phyloP scores from a whole-genome alignment of 2,113 vertebrate genomes.

The Oreocharis arfaki region DNA sequence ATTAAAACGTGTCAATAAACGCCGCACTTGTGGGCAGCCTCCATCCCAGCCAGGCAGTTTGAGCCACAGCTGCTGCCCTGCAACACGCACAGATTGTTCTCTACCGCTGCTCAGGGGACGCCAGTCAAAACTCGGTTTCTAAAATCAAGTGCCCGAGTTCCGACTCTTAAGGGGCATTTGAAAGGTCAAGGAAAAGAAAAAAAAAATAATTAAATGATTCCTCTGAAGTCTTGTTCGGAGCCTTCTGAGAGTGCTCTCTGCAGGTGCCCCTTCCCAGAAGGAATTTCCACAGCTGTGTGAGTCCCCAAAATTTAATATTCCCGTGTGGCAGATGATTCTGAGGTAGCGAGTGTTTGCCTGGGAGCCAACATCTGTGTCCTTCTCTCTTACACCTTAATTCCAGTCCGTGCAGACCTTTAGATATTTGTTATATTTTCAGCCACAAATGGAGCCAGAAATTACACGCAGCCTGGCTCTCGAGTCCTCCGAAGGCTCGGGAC shows the following conservation, averaged over 20 bases:
- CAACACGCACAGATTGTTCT: neutral
- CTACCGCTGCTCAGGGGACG: neutral
- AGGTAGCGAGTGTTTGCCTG: fast-evolving
- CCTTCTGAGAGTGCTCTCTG: neutral
- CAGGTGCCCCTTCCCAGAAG: neutral
- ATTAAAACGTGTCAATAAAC: neutral
- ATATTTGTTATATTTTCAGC: neutral
- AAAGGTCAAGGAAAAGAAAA: neutral
- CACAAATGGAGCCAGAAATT: neutral
- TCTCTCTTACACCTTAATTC: neutral
- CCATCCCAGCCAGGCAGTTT: neutral
- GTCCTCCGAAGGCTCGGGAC: neutral
- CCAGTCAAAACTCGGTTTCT: neutral
- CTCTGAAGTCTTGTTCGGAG: neutral
- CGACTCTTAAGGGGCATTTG: neutral
- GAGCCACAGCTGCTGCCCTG: neutral
- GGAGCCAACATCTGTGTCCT: neutral
- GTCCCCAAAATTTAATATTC: neutral
- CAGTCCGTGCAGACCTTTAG: neutral
- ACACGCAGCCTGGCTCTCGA: neutral
- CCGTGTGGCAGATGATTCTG: neutral
- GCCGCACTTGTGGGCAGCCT: neutral
- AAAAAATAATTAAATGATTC: neutral
- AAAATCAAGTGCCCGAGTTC: neutral
- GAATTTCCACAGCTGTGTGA: neutral